Conservation (phyloP, 2,797 vertebrate species). For the Pempheris klunzingeri region DNA sequence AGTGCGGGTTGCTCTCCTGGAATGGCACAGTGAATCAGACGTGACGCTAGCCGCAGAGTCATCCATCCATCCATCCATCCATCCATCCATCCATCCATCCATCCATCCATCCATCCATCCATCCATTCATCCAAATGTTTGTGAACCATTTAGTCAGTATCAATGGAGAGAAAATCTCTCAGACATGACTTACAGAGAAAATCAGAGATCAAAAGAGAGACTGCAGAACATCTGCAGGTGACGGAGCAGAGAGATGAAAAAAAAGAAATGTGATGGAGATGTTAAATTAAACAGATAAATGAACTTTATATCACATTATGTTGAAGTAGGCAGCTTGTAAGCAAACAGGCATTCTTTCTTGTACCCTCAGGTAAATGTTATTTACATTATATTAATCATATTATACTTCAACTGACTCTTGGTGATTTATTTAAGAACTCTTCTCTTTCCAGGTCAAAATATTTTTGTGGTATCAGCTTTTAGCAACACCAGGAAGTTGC, state of each 20-base stretch:
- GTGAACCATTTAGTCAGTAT: conserved; percentile 46
- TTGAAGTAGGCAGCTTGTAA: not conserved
- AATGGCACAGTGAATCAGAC: conserved; percentile 57
- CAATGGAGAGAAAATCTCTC: conserved; percentile 28
- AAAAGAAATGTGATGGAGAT: not conserved
- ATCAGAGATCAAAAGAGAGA: not conserved
- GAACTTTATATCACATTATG: not conserved
- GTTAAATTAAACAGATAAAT: not conserved
- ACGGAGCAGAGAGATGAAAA: not conserved
- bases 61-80: conserved; percentile 13
- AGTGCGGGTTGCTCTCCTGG: conserved; percentile 49
- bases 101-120: conserved; percentile 26
- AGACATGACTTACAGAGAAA: conserved; percentile 9
- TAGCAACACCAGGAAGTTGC: no score
- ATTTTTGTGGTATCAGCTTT: not conserved
- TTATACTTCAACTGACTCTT: not conserved
- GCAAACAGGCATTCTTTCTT: not conserved
- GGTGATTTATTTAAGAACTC: not conserved
- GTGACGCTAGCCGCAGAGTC: conserved; percentile 43
- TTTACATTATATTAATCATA: not conserved
- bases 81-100: conserved; percentile 24
- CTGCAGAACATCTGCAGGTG: conserved; percentile 1
- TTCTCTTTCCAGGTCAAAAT: not conserved
- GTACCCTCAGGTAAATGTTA: not conserved
- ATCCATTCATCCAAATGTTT: conserved; percentile 14